Evolutionary conservation across 2,797 vertebrate species (phyloP), one percentile per base, ranked within the genome.

Genomic region (Argya squamiceps): DNA sequence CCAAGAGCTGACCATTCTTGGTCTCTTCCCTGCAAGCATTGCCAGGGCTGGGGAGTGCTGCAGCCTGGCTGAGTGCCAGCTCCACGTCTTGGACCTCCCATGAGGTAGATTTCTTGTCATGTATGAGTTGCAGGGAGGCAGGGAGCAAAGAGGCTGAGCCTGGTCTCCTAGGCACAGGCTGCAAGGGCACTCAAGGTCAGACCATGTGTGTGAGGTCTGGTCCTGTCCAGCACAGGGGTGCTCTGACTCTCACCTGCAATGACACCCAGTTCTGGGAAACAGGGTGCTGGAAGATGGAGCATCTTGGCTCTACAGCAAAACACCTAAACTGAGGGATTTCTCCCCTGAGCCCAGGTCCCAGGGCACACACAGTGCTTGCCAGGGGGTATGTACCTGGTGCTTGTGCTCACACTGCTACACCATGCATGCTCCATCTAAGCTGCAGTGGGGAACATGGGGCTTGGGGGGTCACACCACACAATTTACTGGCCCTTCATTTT

Each of bases 341-440:
- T 75, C 67, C 34, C 21, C 34, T 0, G 0, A 11, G 3, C 32
- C 37, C 34, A 32, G 27, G n/a, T 55, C 14, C 44, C 3, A 2
- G 41, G 37, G 9, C 22, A 55, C 68, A 62, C 16, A 7, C 4
- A 36, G 14, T 19, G 26, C 32, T 56, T 60, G 36, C 34, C 68
- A 47, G 16, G 20, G 17, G 1, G 0, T 65, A 18, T 0, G 4
- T 12, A 27, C 6, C 11, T 7, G 1, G 63, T 5, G 11, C 17
- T 46, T 55, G 24, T 36, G 59, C 50, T 39, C 30, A 6, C 2
- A 1, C 15, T 6, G 5, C 29, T 65, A 39, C 2, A 0, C 26
- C 24, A 21, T 5, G 44, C 32, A 22, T 0, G 1, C 22, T 74
- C 52, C 52, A 70, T 43, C 17, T 53, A 14, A 21, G 10, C 30